Evolutionary conservation across 2,113 vertebrate genomes (phyloP).

Genomic region (Octodon degus): DNA sequence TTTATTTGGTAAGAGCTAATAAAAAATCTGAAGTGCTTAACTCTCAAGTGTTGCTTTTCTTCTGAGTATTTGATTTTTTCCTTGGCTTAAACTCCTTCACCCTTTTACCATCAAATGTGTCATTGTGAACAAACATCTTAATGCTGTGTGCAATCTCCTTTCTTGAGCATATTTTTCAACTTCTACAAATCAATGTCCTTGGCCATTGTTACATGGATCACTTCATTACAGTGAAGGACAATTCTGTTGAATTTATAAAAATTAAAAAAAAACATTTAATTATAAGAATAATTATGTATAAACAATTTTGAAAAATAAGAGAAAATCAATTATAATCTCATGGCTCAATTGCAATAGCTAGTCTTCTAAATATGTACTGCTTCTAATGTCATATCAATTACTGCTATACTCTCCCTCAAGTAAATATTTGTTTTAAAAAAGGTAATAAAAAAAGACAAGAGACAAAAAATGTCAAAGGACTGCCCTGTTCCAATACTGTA

Average conservation of each 20-base stretch:
- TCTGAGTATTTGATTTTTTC: conserved; percentile 72
- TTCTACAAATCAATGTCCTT: conserved; percentile 26
- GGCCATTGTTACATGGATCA: conserved; percentile 3
- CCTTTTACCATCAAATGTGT: conserved; percentile 55
- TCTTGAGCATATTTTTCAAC: conserved; percentile 47
- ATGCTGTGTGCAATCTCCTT: conserved; percentile 21
- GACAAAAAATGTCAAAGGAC: too few species aligned
- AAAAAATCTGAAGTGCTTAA: conserved; percentile 78
- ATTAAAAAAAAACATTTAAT: conserved; percentile 22
- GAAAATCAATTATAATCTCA: conserved; percentile 56
- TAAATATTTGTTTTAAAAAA: too few species aligned
- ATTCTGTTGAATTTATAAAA: conserved; percentile 42
- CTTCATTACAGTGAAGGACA: background rate
- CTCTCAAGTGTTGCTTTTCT: conserved; percentile 75
- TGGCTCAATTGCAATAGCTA: background rate
- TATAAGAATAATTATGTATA: conserved; percentile 17
- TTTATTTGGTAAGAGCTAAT: conserved; percentile 82
- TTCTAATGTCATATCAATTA: too few species aligned
- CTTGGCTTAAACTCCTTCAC: conserved; percentile 15
- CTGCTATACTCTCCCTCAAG: too few species aligned
- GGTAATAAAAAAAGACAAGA: too few species aligned
- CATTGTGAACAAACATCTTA: conserved; percentile 55
- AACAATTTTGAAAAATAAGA: conserved; percentile 33
- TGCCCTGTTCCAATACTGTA: too few species aligned
- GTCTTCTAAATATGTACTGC: too few species aligned